Evolutionary conservation across 53 echinoderm and acorn worm genomes (phyloP).

Genomic region (Holothuria scabra): DNA sequence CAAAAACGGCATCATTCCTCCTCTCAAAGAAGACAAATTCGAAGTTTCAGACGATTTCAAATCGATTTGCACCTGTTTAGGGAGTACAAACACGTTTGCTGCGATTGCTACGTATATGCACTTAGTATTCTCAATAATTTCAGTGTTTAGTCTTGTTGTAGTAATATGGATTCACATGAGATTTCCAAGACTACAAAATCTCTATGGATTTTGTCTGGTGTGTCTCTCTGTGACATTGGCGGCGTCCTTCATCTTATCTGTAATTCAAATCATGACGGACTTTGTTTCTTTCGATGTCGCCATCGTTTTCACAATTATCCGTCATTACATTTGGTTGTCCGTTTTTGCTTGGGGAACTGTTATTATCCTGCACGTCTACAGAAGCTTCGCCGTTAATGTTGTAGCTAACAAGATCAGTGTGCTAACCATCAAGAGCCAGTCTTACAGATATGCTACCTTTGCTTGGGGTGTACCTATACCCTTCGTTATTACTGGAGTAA

Average conservation of each 20-base stretch:
- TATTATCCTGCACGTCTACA: slow-evolving; percentile 26
- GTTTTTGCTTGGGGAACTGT: slow-evolving; percentile 29
- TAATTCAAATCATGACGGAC: background rate
- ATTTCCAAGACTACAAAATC: slow-evolving; percentile 4
- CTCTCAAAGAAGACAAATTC: too few relatives aligned
- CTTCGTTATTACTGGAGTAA: slow-evolving; percentile 11
- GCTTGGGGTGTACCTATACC: slow-evolving; percentile 13
- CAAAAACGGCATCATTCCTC: too few relatives aligned
- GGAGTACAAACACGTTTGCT: background rate
- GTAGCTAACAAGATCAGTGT: background rate
- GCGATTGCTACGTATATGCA: slow-evolving; percentile 12
- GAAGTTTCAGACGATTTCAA: too few relatives aligned
- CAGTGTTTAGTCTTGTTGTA: background rate
- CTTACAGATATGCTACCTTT: background rate
- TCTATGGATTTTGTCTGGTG: slow-evolving; percentile 33
- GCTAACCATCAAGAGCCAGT: background rate
- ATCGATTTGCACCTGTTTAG: background rate
- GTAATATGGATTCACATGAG: slow-evolving; percentile 28
- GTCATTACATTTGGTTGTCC: slow-evolving; percentile 17
- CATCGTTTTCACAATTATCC: background rate
- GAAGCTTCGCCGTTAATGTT: background rate
- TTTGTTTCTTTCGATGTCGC: background rate
- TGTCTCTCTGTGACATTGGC: background rate
- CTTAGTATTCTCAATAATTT: background rate
- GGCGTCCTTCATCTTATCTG: background rate